Conservation (phyloP, 2,797 vertebrate species). For the Anableps anableps region DNA sequence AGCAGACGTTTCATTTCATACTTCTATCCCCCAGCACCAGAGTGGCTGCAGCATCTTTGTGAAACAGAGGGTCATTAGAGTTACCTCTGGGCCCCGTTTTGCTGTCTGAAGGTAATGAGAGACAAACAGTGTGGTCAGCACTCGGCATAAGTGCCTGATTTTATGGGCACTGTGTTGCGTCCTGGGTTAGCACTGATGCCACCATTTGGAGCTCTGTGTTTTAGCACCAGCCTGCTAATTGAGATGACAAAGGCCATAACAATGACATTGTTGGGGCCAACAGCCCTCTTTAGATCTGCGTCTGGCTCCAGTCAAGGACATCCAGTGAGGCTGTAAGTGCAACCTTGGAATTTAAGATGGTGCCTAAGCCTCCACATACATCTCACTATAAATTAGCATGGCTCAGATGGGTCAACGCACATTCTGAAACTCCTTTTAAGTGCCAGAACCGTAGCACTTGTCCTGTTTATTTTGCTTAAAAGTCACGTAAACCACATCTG, state of each 20-base stretch:
- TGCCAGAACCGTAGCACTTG: slow-evolving; percentile 50
- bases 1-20: slow-evolving; percentile 53
- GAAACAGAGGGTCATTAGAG: slow-evolving; percentile 66
- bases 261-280: slow-evolving; percentile 82
- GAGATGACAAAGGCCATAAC: slow-evolving; percentile 82
- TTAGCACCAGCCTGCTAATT: slow-evolving; percentile 89
- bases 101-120: slow-evolving; percentile 71
- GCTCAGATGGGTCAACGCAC: slow-evolving; percentile 56
- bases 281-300: slow-evolving; percentile 73
- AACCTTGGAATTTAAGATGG: slow-evolving; percentile 81
- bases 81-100: slow-evolving; percentile 73
- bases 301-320: slow-evolving; percentile 83
- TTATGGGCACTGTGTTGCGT: slow-evolving; percentile 78
- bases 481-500: slow-evolving; percentile 62
- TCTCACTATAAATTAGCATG: slow-evolving; percentile 63
- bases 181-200: slow-evolving; percentile 78
- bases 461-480: slow-evolving; percentile 73
- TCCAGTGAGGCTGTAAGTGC: slow-evolving; percentile 69
- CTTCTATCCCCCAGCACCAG: slow-evolving; percentile 40
- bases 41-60: slow-evolving; percentile 60
- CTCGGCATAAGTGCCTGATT: slow-evolving; percentile 75
- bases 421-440: slow-evolving; percentile 67
- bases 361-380: slow-evolving; percentile 57
- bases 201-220: slow-evolving; percentile 80
- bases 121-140: slow-evolving; percentile 77